Base-by-base conservation (phyloP, 2,113 vertebrate genomes). In the Bolborhynchus lineola region DNA sequence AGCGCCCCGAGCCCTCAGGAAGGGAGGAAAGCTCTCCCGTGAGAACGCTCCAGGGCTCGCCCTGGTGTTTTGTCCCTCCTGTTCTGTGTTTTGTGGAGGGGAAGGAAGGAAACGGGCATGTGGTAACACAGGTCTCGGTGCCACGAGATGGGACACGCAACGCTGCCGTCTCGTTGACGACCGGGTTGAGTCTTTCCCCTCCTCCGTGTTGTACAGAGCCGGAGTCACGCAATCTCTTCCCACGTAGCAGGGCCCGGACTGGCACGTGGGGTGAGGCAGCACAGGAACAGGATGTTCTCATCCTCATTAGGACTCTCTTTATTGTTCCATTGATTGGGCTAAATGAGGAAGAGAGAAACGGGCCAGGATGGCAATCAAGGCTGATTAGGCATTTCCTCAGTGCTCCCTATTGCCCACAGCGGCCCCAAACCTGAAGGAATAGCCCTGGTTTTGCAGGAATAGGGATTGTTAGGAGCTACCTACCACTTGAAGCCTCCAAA, bases 131-230 rank as follows among this genome's bases (percentile, higher is more conserved):
- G 39, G 35, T 15, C 42, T 44, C 6, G 1, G 67, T 29, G 68
- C 80, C 42, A 0, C 3, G 5, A 6, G 44, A 1, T 9, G 46
- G 33, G 63, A 49, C 18, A 2, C 7, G 2, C 72, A 6, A 0
- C 0, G 2, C 35, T 0, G 0, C n/a, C 10, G 6, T 28, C 71
- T 28, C 9, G 0, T 11, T 31, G 63, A 24, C 49, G 50, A 12
- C 2, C 0, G 76, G 24, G 11, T 31, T 53, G 67, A 25, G 33
- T 21, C 62, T 65, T 44, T 18, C 4, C 33, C 47, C 11, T 2
- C 11, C 10, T 37, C 74, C 9, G 0, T 3, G 7, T 12, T 49
- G 29, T 4, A 46, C 63, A 46, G 67, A 41, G 59, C 37, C 59
- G 35, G 75, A 74, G 76, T 88, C 62, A 8, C 12, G 4, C 1